These are phyloP conservation scores for Blera fallax DNA, from an alignment of 2,888 invertebrate genomes.

Conservation along the genomic window DNA sequence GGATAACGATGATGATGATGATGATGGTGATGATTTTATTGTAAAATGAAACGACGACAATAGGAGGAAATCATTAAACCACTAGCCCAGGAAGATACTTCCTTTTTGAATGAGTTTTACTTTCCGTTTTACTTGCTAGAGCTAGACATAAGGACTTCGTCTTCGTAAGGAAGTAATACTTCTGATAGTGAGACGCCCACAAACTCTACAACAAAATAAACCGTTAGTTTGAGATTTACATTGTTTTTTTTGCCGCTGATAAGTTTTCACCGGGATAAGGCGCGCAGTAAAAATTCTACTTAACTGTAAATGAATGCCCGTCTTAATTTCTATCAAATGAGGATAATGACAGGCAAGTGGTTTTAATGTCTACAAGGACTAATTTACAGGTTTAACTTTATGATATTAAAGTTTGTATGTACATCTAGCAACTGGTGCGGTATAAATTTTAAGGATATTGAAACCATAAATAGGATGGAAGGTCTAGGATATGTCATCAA, in stretches of 20 bases:
- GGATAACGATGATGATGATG: slow-evolving; percentile 61
- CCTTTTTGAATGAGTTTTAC: slow-evolving; percentile 17
- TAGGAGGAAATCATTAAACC: slow-evolving; percentile 57
- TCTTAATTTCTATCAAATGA: not conserved
- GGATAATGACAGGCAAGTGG: not conserved
- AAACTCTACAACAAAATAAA: not conserved
- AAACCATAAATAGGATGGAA: no score
- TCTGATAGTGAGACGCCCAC: slow-evolving; percentile 1
- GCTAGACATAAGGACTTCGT: not conserved
- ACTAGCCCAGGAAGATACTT: slow-evolving; percentile 32
- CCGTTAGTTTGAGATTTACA: not conserved
- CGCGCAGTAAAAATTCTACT: not conserved
- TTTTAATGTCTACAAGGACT: not conserved
- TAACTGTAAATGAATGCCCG: not conserved
- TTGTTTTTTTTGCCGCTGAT: not conserved
- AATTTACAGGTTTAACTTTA: no score
- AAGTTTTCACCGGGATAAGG: not conserved
- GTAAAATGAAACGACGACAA: slow-evolving; percentile 50
- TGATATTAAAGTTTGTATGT: no score
- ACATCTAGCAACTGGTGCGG: no score
- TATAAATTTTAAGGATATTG: no score
- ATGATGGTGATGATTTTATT: slow-evolving; percentile 63
- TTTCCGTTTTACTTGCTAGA: not conserved
- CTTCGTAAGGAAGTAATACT: not conserved
- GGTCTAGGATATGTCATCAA: no score